These are phyloP conservation scores for Serilophus lunatus DNA, from an alignment of 2,113 vertebrate genomes.

Conservation along the genomic window DNA sequence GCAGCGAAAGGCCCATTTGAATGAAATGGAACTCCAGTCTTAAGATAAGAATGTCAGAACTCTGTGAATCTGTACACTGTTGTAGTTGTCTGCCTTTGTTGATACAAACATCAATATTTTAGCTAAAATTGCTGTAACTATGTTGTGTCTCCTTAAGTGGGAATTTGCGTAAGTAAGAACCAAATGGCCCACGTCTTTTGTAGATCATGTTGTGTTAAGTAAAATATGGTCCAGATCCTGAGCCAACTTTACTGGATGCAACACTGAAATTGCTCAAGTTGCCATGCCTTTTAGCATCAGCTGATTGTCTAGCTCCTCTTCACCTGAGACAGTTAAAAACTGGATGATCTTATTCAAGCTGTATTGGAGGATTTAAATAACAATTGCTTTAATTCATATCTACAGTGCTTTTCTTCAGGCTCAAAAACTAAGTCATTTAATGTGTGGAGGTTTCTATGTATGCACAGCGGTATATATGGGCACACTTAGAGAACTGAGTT, in stretches of 20 bases:
- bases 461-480: not conserved
- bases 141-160: not conserved
- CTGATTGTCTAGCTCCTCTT: not conserved
- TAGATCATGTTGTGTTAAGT: not conserved
- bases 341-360: not conserved
- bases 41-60: not conserved
- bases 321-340: not conserved
- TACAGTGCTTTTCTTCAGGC: not conserved
- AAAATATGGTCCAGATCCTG: not conserved
- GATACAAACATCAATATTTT: not conserved
- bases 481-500: not conserved
- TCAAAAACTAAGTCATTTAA: not conserved
- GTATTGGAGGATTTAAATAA: not conserved
- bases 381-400: not conserved
- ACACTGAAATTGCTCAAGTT: not conserved
- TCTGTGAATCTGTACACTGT: conserved; percentile 2
- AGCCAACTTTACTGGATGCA: not conserved
- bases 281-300: not conserved
- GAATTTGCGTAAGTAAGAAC: not conserved
- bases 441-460: not conserved
- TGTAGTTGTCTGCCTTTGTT: conserved; percentile 6
- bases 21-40: not conserved
- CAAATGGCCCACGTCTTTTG: not conserved
- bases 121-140: not conserved
- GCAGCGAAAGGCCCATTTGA: not conserved